Percentiles rank a stretch among this genome's conserved stretches.
Conservation (phyloP, 2,113 vertebrate genomes). For the Hypanus sabinus region DNA sequence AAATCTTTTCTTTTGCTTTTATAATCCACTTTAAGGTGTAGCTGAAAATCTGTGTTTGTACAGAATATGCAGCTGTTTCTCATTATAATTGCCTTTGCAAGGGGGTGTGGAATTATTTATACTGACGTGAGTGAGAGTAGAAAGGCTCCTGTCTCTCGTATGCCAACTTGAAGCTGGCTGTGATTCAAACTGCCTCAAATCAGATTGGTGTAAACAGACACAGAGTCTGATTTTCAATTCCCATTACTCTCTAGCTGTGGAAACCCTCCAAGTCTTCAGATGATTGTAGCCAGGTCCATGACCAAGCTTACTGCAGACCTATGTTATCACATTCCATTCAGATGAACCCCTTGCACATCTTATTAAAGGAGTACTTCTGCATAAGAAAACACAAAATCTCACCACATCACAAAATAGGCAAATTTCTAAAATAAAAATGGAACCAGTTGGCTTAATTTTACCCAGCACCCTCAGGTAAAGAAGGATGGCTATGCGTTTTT, state of each 20-base stretch:
- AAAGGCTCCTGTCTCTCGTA: background rate
- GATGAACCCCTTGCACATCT: background rate
- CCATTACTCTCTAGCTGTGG: background rate
- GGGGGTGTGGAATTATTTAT: background rate
- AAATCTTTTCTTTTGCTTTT: background rate
- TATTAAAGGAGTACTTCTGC: background rate
- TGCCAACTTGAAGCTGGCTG: background rate
- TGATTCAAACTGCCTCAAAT: background rate
- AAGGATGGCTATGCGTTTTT: too few species aligned
- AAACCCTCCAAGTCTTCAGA: background rate
- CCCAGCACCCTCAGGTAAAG: background rate
- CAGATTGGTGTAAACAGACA: background rate
- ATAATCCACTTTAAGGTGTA: background rate
- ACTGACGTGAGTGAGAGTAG: background rate
- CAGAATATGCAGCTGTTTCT: background rate
- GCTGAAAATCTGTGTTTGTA: background rate
- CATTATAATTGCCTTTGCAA: background rate
- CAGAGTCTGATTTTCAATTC: slow-evolving; percentile 7
- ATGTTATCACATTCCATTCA: background rate
- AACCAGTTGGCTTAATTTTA: background rate
- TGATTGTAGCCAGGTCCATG: background rate
- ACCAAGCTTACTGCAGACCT: background rate
- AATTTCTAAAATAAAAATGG: background rate
- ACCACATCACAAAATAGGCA: background rate
- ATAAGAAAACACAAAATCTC: background rate